Evolutionary conservation across 2,888 invertebrate genomes (phyloP), one percentile per base, ranked within the genome.

Genomic region (Amiota communis): DNA sequence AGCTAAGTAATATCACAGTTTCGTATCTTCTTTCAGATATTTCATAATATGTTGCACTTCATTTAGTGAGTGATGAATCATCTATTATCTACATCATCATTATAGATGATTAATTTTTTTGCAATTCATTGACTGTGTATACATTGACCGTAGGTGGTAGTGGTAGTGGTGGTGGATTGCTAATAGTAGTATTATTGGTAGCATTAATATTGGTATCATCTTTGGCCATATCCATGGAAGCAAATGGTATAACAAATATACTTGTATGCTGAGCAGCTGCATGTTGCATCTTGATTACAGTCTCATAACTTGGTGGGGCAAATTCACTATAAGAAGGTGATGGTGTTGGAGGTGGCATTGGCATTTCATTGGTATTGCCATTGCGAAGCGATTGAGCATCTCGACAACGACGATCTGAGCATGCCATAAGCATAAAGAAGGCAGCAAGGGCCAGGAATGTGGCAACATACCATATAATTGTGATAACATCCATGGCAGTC

Each of bases 371-470:
- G 46, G 78, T 51, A 59, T 73, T 73, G 59, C 70, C 74, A 65
- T 72, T 78, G 13, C 78, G 74, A 67, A 78, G 79, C n/a, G 57
- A 68, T 2, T 81, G 76, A 68, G 79, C 71, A 71, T 82, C 79
- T 0, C 83, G 79, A 71, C 90, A 89, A 2, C 86, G 81, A 12
- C 87, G 82, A 78, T 90, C 89, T 70, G 90, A 90, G 71, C 89
- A 90, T 23, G 89, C 89, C 90, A 90, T 90, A 11, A 90, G 83
- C 74, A 89, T 81, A 73, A 90, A 90, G 78, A 90, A 90, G 8
- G 89, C 89, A 48, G 89, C 87, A 64, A 90, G 74, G 1, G 89
- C 89, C 74, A 90, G 65, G 76, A 89, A 89, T 51, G 89, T 89
- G 57, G 89, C 88, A 76, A 89, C 86, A 79, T 89, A 89, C 89